Percentiles rank a stretch among this genome's conserved stretches.
Evolutionary conservation across 1,140 invertebrate species (phyloP).

Genomic region (Sminthurinus signatus): DNA sequence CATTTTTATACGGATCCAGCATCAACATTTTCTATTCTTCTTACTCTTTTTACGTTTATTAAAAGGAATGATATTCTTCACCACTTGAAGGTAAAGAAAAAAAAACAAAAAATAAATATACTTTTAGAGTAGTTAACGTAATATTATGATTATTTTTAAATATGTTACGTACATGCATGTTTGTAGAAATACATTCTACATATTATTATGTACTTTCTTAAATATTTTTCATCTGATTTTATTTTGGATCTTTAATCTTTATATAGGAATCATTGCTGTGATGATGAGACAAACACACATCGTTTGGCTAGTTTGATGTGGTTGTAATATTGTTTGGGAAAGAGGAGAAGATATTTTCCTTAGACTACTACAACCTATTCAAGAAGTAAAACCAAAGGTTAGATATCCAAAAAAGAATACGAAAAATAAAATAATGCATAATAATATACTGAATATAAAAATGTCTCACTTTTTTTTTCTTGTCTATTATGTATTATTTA

Average conservation of each 20-base stretch:
- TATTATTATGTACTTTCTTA: too few species aligned
- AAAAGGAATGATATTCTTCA: constrained; percentile 1
- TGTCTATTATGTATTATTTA: too few species aligned
- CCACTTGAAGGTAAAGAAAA: too few species aligned
- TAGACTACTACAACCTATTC: neutral
- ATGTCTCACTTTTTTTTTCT: too few species aligned
- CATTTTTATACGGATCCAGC: constrained; percentile 81
- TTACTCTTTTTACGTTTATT: constrained; percentile 54
- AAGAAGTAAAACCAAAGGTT: neutral
- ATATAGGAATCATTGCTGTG: constrained; percentile 60
- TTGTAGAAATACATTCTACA: too few species aligned
- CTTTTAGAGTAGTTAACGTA: too few species aligned
- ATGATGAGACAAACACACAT: constrained; percentile 89
- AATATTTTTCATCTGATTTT: too few species aligned
- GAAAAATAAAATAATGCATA: constrained; percentile 13
- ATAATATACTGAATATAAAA: too few species aligned
- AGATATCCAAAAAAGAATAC: neutral
- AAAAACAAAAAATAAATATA: too few species aligned
- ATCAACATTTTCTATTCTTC: constrained; percentile 66
- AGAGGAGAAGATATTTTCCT: neutral
- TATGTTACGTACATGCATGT: too few species aligned
- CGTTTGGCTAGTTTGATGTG: constrained; percentile 75
- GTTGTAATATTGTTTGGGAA: constrained; percentile 44
- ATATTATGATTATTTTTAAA: too few species aligned
- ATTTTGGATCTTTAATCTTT: too few species aligned